Evolutionary conservation across 2,888 invertebrate species (phyloP).

Genomic region (Chrysolina oricalcia): DNA sequence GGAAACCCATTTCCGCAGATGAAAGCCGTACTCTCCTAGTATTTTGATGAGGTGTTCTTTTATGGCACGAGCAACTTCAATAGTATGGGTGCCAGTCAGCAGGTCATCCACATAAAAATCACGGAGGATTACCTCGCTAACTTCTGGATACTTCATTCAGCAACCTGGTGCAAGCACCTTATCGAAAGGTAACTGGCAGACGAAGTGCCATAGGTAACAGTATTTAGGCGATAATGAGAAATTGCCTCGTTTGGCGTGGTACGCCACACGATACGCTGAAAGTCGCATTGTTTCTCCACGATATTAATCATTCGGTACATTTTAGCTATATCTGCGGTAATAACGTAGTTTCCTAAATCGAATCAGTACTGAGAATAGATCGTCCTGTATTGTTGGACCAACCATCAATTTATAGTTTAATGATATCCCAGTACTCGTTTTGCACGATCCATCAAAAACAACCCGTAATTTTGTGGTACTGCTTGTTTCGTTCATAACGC

Average conservation of each 20-base stretch:
- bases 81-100: constrained; percentile 26
- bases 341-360: constrained; percentile 31
- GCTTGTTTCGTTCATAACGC: constrained; percentile 41
- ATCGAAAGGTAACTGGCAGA: constrained; percentile 32
- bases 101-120: constrained; percentile 45
- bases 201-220: constrained; percentile 40
- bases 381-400: constrained; percentile 44
- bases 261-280: constrained; percentile 37
- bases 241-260: neutral
- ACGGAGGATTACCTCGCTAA: constrained; percentile 20
- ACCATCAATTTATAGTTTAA: constrained; percentile 43
- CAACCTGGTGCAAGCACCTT: constrained; percentile 26
- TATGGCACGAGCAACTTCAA: neutral
- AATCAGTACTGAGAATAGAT: constrained; percentile 36
- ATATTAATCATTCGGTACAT: constrained; percentile 37
- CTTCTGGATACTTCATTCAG: constrained; percentile 12
- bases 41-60: neutral
- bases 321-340: constrained; percentile 35
- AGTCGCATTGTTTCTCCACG: constrained; percentile 18
- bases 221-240: constrained; percentile 28
- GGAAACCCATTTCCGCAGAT: too few species aligned
- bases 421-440: constrained; percentile 38
- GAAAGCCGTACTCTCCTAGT: neutral
- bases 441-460: constrained; percentile 44
- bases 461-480: constrained; percentile 49